Evolutionary conservation across 2,797 vertebrate genomes (phyloP).

Genomic region (Pseudochaenichthys georgianus): DNA sequence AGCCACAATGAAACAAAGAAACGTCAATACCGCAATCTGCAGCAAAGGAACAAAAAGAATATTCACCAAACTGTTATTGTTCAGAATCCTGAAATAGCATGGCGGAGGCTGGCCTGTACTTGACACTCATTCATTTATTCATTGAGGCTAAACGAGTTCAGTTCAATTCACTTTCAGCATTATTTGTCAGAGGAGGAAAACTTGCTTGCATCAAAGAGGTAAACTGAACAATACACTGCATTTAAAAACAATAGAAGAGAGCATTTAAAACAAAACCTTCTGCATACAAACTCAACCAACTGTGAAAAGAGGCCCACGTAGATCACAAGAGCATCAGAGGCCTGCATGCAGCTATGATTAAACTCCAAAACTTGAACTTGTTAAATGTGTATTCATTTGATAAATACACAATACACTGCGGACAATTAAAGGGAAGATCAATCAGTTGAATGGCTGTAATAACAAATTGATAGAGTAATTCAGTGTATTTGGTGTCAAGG

Average conservation of each 20-base stretch:
- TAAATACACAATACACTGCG: background rate
- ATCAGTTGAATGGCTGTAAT: slow-evolving; percentile 3
- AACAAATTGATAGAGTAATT: slow-evolving; percentile 31
- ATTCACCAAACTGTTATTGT: slow-evolving; percentile 8
- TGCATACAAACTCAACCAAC: background rate
- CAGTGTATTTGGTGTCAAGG: slow-evolving; percentile 12
- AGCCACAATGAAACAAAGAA: background rate
- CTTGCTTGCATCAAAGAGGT: slow-evolving; percentile 24
- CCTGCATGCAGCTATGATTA: slow-evolving; percentile 11
- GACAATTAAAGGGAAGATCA: slow-evolving; percentile 6
- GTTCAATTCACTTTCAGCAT: slow-evolving; percentile 9
- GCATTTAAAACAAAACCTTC: slow-evolving; percentile 7
- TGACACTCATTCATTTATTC: slow-evolving; percentile 22
- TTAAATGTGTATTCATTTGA: background rate
- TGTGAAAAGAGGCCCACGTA: slow-evolving; percentile 3
- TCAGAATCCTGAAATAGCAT: slow-evolving; percentile 8
- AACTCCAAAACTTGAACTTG: slow-evolving; percentile 16
- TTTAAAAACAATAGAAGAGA: slow-evolving; percentile 5
- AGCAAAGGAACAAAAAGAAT: background rate
- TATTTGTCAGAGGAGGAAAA: slow-evolving; percentile 21
- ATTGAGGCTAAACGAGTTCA: slow-evolving; percentile 14
- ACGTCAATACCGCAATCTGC: background rate
- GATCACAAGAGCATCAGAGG: background rate
- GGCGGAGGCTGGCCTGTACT: background rate
- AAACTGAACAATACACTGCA: slow-evolving; percentile 9